These are phyloP conservation scores for Meloidogyne hapla DNA, from an alignment of 1,140 invertebrate species.

Conservation along the genomic window DNA sequence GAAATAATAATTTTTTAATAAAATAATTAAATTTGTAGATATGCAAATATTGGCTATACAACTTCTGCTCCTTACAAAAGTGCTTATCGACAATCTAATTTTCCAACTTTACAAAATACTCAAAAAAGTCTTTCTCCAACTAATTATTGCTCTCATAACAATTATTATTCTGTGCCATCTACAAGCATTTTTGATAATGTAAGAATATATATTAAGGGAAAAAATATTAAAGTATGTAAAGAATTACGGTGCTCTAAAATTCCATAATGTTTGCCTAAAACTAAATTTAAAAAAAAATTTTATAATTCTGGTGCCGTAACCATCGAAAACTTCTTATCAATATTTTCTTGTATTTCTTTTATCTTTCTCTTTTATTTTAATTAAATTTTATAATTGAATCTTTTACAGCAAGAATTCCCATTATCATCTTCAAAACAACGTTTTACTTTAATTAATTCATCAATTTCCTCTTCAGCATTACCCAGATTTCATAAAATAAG, in stretches of 20 bases:
- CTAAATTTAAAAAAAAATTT: no score
- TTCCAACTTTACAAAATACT: constrained; percentile 53
- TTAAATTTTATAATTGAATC: no score
- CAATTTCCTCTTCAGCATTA: neutral
- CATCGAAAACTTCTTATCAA: no score
- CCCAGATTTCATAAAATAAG: neutral
- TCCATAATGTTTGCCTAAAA: no score
- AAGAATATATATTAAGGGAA: neutral
- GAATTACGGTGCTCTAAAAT: no score
- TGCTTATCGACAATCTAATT: constrained; percentile 60
- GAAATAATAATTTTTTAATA: neutral
- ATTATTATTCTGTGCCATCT: neutral
- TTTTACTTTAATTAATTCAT: neutral
- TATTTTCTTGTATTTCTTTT: no score
- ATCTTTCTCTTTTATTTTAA: no score
- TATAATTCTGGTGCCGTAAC: no score
- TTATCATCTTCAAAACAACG: neutral
- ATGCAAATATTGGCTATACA: constrained; percentile 60
- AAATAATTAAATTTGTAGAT: constrained; percentile 43
- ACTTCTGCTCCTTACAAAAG: constrained; percentile 55
- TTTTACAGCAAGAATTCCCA: no score
- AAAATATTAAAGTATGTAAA: neutral
- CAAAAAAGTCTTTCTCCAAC: neutral
- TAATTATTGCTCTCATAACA: neutral
- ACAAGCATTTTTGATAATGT: neutral